Conservation (phyloP, 2,888 invertebrate species). For the Brachyptera putata region DNA sequence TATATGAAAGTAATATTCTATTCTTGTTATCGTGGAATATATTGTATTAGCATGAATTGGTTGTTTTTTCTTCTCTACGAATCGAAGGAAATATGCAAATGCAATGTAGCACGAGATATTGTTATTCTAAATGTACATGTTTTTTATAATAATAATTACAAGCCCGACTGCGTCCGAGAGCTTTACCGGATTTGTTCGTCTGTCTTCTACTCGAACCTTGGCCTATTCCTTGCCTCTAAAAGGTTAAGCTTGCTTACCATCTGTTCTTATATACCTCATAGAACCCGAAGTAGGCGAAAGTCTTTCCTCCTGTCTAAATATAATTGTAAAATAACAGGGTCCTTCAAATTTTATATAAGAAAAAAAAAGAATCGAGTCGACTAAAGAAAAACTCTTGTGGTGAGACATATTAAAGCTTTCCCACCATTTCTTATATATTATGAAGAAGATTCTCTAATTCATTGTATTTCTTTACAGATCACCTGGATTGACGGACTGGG, state of each 20-base stretch:
- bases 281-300: not conserved
- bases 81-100: too few relatives aligned
- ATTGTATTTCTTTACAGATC: constrained; percentile 52
- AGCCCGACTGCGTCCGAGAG: constrained; percentile 9
- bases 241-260: constrained; percentile 17
- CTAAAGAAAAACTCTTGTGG: too few relatives aligned
- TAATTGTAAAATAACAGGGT: not conserved
- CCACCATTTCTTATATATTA: not conserved
- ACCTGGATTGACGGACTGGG: constrained; percentile 91
- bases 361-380: too few relatives aligned
- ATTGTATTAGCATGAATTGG: too few relatives aligned
- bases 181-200: constrained; percentile 8
- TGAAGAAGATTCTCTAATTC: constrained; percentile 4
- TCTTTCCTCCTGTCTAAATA: constrained; percentile 13
- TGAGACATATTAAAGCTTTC: not conserved
- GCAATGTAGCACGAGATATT: constrained; percentile 7
- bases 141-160: constrained; percentile 11
- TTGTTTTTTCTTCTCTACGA: too few relatives aligned
- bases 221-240: constrained; percentile 6
- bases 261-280: too few relatives aligned
- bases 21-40: too few relatives aligned
- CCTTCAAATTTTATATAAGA: not conserved
- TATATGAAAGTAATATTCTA: too few relatives aligned
- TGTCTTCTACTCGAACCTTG: constrained; percentile 2
- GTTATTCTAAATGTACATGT: constrained; percentile 4